Conservation (phyloP, 1,140 invertebrate genomes). For the Drosophila kanapiae region DNA sequence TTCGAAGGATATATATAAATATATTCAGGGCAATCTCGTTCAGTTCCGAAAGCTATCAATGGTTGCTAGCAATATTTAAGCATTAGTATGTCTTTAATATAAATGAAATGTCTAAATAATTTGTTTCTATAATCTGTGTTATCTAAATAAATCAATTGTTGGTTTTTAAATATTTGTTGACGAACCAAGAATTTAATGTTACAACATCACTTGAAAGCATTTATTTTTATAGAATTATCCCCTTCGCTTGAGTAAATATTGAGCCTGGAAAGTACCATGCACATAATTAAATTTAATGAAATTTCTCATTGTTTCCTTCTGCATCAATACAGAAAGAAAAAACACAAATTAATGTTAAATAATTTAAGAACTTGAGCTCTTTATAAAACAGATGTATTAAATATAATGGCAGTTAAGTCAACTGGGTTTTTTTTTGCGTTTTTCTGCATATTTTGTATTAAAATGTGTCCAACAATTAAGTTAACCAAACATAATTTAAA, state of each 20-base stretch:
- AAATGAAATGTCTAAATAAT: too few relatives aligned
- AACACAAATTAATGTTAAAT: not conserved
- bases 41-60: not conserved
- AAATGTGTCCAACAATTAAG: not conserved
- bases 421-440: constrained; percentile 13
- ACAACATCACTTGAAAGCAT: not conserved
- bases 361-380: not conserved
- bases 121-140: too few relatives aligned
- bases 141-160: too few relatives aligned
- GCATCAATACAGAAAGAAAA: not conserved
- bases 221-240: not conserved
- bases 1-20: constrained; percentile 13
- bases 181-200: not conserved
- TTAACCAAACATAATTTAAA: not conserved
- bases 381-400: constrained; percentile 13
- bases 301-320: not conserved
- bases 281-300: not conserved
- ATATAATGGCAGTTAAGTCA: constrained; percentile 2
- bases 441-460: not conserved
- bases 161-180: not conserved
- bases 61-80: not conserved
- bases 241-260: not conserved
- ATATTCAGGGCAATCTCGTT: not conserved
- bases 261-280: not conserved
- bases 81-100: too few relatives aligned